Evolutionary conservation across 2,888 invertebrate genomes (phyloP).

Genomic region (Crematogaster levior): DNA sequence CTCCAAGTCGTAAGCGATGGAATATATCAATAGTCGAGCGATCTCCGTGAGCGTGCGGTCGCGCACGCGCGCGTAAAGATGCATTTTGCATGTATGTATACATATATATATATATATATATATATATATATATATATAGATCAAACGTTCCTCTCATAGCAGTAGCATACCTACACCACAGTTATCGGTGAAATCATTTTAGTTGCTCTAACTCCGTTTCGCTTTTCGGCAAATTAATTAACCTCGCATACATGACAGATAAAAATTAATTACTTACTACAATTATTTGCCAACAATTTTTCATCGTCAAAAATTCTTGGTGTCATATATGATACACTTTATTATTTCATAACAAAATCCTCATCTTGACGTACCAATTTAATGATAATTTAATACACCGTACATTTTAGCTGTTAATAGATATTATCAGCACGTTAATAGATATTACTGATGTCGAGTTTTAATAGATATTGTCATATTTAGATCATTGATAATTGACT

Average conservation of each 20-base stretch:
- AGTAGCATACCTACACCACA: slow-evolving; percentile 45
- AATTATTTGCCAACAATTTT: slow-evolving; percentile 33
- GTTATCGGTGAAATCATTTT: slow-evolving; percentile 66
- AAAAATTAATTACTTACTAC: slow-evolving; percentile 60
- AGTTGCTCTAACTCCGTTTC: slow-evolving; percentile 70
- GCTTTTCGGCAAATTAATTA: slow-evolving; percentile 66
- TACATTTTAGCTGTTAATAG: not conserved
- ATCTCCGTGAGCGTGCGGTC: slow-evolving; percentile 32
- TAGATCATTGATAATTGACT: not conserved
- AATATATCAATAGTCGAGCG: slow-evolving; percentile 82
- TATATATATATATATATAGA: slow-evolving; percentile 67
- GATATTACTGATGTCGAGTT: too few relatives aligned
- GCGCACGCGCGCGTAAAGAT: slow-evolving; percentile 21
- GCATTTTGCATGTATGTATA: slow-evolving; percentile 22
- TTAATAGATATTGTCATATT: not conserved
- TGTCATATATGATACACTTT: not conserved
- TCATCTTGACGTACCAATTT: not conserved
- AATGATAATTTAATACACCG: not conserved
- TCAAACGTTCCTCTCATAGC: slow-evolving; percentile 58
- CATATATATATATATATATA: slow-evolving; percentile 66
- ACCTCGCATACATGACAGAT: slow-evolving; percentile 32
- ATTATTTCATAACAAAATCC: not conserved
- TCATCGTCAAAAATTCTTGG: not conserved
- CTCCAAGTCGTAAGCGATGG: slow-evolving; percentile 82
- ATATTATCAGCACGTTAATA: not conserved